Base-by-base conservation (phyloP, 2,797 vertebrate species). In the Sardinella longiceps region DNA sequence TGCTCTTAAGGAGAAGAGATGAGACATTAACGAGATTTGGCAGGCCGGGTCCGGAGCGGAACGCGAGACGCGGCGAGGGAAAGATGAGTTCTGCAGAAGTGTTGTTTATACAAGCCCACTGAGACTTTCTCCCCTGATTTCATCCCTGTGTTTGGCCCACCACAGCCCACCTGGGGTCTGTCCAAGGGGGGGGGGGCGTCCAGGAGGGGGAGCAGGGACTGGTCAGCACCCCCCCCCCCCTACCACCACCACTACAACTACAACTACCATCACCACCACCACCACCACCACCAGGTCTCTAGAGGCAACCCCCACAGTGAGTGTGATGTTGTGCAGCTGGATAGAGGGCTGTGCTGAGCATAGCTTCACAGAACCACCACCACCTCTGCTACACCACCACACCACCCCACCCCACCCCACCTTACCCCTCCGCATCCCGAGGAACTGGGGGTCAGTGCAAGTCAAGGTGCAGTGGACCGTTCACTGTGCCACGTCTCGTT, bases 301-400 rank as follows among this genome's bases (percentile, higher is more conserved):
- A 89, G 93, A 89, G 92, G 92, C 88, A 88, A 85, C 82, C 87
- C 91, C 91, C 83, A 88, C 87, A 86, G 84, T 86, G 86, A 92
- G 90, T 90, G 89, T 92, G 93, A 92, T 92, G 88, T 86, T 88
- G 90, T 92, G 91, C 90, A 92, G 93, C 91, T 93, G 91, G 87
- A 90, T 81, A 87, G 88, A 88, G 84, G 82, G 84, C 5, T 83
- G 63, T 70, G 15, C 63, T 70, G 30, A 10, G 14, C 7, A 30
- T 70, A 70, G 63, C 63, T 15, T 15, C 63, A 33, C 63, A 70
- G 30, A 70, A 15, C 28, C 63, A 66, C 28, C 63, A 14, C 63
- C 28, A 10, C 28, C n/a, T n/a, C n/a, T 15, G 9, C 63, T 30
- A 20, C 33, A 77, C 1, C 25, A 23, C 56, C 56, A 30, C 5